Base-by-base conservation (phyloP, 2,113 vertebrate genomes). In the Natator depressus region DNA sequence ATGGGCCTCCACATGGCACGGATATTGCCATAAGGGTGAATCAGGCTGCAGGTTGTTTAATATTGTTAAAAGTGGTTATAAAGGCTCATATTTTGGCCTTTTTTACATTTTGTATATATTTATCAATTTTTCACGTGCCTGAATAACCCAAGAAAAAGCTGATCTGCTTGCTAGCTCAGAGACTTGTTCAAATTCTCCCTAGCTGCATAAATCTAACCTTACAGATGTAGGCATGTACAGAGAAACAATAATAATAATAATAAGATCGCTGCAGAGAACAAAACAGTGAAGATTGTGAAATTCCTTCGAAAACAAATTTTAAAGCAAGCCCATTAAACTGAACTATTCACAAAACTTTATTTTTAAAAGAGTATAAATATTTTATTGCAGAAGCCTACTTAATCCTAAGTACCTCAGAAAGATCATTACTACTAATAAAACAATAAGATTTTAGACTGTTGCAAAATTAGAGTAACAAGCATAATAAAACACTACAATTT, bases 301-400 rank as follows among this genome's bases (percentile, higher is more conserved):
- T 93, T 93, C 90, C 83, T 16, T 87, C n/a, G 27, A 50, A 94
- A 89, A 82, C 8, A 17, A 16, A 80, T 6, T 50, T 81, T 46
- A 84, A 59, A 83, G 27, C 54, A 20, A 3, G 1, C 27, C 88
- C 91, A 75, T n/a, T 95, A 80, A 89, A 31, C 46, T 65, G 50
- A 93, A 87, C 12, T 54, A 88, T 57, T 38, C 17, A 81, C 11
- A 88, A 53, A 1, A 0, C 3, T 8, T 53, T 82, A 88, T 80
- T 59, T 22, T 31, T 49, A 65, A 89, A 89, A 86, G 86, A 92
- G 90, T 57, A 49, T 53, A 85, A 92, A 85, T 93, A 14, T 17
- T 82, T 5, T 75, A 95, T 90, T 88, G 81, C 91, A 82, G 84
- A 96, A 88, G 25, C 87, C 94, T 49, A 62, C 22, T 85, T 4